phyloP scores from a whole-genome alignment of 2,113 vertebrate species.

The Hemibagrus wyckioides region DNA sequence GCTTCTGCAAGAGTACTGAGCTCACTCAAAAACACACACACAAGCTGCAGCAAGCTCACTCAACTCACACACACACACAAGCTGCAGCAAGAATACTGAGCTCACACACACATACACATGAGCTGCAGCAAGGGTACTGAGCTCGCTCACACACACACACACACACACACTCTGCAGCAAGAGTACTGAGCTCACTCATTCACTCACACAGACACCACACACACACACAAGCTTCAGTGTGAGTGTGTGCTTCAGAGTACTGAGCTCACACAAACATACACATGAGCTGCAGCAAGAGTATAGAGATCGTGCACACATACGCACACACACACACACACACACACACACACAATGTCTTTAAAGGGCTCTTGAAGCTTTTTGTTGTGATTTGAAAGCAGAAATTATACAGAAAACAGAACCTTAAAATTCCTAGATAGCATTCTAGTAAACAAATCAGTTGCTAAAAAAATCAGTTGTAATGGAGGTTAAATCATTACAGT shows the following conservation, averaged over 20 bases:
- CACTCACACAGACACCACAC: neutral
- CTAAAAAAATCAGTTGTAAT: neutral
- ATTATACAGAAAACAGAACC: neutral
- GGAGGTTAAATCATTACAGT: neutral
- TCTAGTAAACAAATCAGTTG: neutral
- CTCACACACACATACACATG: neutral
- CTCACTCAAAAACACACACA: too few relatives aligned
- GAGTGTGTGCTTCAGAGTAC: too few relatives aligned
- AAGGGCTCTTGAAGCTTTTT: neutral
- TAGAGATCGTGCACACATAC: too few relatives aligned
- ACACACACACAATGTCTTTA: neutral
- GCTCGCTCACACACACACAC: too few relatives aligned
- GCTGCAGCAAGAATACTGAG: neutral
- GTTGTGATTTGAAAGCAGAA: neutral
- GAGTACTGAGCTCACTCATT: too few relatives aligned
- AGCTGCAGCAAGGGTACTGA: too few relatives aligned
- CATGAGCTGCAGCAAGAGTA: too few relatives aligned
- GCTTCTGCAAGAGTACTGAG: too few relatives aligned
- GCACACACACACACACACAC: neutral
- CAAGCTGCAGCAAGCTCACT: too few relatives aligned
- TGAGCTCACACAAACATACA: too few relatives aligned
- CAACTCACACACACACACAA: neutral
- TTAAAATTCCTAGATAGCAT: neutral
- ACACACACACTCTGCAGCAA: too few relatives aligned
- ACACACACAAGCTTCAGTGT: too few relatives aligned